Conservation (phyloP, 2,888 invertebrate genomes). For the Eristalinus aeneus region DNA sequence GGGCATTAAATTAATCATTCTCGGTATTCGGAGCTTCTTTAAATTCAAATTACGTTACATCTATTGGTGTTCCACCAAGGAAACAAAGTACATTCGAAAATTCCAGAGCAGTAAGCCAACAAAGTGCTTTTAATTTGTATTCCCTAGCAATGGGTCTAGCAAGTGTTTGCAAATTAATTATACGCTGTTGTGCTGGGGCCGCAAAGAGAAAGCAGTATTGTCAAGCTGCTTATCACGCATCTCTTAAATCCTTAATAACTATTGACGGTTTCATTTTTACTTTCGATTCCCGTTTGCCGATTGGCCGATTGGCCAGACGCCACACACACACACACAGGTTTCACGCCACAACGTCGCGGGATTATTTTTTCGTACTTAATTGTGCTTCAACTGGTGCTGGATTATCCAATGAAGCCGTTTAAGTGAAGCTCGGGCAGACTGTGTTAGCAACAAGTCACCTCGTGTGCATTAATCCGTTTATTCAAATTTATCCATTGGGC, state of each 20-base stretch:
- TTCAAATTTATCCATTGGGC: constrained; percentile 31
- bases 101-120: too few relatives aligned
- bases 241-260: not conserved
- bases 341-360: not conserved
- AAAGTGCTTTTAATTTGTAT: too few relatives aligned
- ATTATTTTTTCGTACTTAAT: not conserved
- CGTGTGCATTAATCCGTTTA: constrained; percentile 41
- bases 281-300: not conserved
- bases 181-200: too few relatives aligned
- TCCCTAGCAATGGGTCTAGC: too few relatives aligned
- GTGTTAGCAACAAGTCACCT: not conserved
- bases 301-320: not conserved
- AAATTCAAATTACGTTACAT: too few relatives aligned
- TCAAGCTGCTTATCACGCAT: not conserved
- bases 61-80: too few relatives aligned
- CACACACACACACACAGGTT: not conserved
- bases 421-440: not conserved
- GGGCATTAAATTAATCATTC: too few relatives aligned
- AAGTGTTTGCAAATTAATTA: too few relatives aligned
- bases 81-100: too few relatives aligned
- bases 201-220: not conserved
- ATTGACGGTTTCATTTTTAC: not conserved
- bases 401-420: not conserved
- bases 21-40: too few relatives aligned
- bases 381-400: not conserved